Base-by-base conservation (phyloP, 2,797 vertebrate genomes). In the Percopsis omiscomaycus region DNA sequence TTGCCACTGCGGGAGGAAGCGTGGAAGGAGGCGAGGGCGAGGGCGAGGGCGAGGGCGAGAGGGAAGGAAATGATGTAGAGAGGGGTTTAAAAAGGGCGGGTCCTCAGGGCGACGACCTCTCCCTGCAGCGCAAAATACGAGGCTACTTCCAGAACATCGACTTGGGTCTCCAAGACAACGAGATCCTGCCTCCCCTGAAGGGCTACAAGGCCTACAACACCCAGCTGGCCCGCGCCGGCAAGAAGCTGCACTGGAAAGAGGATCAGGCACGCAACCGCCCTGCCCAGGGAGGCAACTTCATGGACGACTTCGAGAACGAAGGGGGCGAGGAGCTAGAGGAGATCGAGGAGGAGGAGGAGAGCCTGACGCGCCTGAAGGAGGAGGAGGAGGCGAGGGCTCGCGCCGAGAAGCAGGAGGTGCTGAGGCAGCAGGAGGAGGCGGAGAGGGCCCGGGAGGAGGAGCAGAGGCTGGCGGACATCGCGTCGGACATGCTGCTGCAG, bases 401-500 rank as follows among this genome's bases (percentile, higher is more conserved):
- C 0, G 92, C 92, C 1, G 92, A 96, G 82, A 93, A 96, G 56
- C 94, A 94, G 74, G 95, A 95, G 81, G 93, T 95, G 68, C 89
- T 94, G 65, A 78, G 93, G 57, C 95, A 96, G 85, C 95, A 94
- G 28, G 93, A 94, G 75, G 96, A 95, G 81, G 95, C 95, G 1
- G 94, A 96, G 86, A 92, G 90, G 0, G 94, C 94, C 54, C 91
- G 94, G 9, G 95, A 95, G 48, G 94, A 95, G 78, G 94, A 96
- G 75, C 95, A 96, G 83, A 90, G 94, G 64, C 83, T 97, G 75
- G 95, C 96, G 0, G 95, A 95, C 88, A 94, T 96, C 0, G 96
- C 96, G 59, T 96, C 95, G 0, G 95, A 97, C 86, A 94, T 96
- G 90, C 91, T 97, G 69, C 91, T 97, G 77, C 94, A 95, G 82